Conservation (phyloP, 2,113 vertebrate species). For the Plestiodon gilberti region DNA sequence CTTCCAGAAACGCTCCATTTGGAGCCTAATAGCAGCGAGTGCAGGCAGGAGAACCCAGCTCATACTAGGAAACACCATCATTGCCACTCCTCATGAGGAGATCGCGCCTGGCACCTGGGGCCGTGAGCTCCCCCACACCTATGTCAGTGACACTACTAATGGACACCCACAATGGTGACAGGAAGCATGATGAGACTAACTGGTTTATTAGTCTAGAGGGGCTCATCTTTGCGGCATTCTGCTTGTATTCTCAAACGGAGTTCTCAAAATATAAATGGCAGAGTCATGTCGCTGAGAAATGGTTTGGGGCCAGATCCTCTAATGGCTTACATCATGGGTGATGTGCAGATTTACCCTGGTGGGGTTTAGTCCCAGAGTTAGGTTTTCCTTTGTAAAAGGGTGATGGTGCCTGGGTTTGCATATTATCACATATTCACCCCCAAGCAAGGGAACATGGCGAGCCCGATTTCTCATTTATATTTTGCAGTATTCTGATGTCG, state of each 20-base stretch:
- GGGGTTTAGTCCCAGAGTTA: accelerated
- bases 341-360: background rate
- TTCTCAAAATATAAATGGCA: background rate
- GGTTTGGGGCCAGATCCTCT: constrained; percentile 12
- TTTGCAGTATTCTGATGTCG: constrained; percentile 28
- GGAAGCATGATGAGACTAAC: background rate
- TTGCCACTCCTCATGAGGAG: too few species aligned
- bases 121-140: too few species aligned
- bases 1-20: too few species aligned
- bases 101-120: too few species aligned
- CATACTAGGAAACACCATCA: too few species aligned
- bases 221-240: background rate
- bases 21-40: too few species aligned
- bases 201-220: background rate
- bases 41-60: too few species aligned
- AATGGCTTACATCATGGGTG: constrained; percentile 31
- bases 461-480: background rate
- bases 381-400: background rate
- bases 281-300: constrained; percentile 18
- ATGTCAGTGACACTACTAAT: too few species aligned
- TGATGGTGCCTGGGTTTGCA: background rate
- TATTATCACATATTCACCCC: background rate
- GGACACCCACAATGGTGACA: background rate
- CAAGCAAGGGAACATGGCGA: background rate
- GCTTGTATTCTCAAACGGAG: constrained; percentile 12